A percentile compares a stretch with the other conserved stretches of the same genome.
Conservation (phyloP, 2,113 vertebrate species). For the Gambusia holbrooki region DNA sequence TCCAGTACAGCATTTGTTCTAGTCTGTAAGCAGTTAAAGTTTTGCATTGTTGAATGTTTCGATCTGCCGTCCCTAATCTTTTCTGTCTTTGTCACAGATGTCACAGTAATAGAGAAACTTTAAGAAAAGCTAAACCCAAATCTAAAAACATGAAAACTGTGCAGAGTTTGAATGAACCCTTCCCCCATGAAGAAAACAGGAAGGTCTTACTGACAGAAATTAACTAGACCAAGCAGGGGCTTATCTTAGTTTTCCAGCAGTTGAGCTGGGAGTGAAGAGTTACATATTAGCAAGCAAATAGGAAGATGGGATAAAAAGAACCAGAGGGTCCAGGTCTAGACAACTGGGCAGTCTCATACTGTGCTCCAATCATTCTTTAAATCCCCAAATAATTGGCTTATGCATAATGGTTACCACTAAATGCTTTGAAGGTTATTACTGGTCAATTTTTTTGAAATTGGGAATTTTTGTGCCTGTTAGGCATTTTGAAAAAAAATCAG, state of each 20-base stretch:
- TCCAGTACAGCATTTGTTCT: background rate
- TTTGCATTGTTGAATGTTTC: background rate
- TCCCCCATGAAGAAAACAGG: constrained; percentile 36
- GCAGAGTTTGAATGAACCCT: constrained; percentile 21
- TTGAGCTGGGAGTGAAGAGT: constrained; percentile 49
- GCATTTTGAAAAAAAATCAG: constrained; percentile 15
- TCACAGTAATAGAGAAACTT: background rate
- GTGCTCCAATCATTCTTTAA: constrained; percentile 20
- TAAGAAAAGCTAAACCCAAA: background rate
- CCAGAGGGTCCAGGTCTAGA: constrained; percentile 34
- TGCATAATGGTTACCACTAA: constrained; percentile 26
- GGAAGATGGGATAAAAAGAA: constrained; percentile 31
- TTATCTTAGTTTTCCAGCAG: constrained; percentile 63
- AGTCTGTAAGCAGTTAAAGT: background rate
- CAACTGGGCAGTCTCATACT: constrained; percentile 29
- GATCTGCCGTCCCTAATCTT: background rate
- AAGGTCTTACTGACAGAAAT: constrained; percentile 58
- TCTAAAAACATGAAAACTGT: constrained; percentile 1
- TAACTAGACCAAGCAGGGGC: constrained; percentile 57
- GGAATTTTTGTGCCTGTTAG: background rate
- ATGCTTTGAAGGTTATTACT: constrained; percentile 35
- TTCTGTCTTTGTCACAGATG: background rate
- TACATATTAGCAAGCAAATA: constrained; percentile 63
- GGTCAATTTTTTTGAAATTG: constrained; percentile 12
- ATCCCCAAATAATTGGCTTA: constrained; percentile 35